phyloP scores from a whole-genome alignment of 2,797 vertebrate genomes.

The Helostoma temminkii region DNA sequence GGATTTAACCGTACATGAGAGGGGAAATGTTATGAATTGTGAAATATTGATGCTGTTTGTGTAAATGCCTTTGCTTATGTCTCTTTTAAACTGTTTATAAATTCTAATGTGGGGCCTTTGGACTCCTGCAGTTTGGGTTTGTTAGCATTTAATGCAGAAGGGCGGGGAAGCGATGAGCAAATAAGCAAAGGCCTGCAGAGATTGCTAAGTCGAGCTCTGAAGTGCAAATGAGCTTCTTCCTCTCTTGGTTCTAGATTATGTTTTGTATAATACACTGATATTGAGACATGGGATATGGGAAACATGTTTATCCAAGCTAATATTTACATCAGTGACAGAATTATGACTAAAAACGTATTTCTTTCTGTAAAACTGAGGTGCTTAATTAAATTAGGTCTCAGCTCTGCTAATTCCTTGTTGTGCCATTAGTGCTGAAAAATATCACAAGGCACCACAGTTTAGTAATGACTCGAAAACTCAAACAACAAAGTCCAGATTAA shows the following conservation, averaged over 20 bases:
- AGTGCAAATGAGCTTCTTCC: conserved; percentile 85
- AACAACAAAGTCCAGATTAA: conserved; percentile 57
- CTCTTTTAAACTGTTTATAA: conserved; percentile 84
- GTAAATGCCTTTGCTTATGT: conserved; percentile 79
- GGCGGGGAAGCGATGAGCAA: conserved; percentile 77
- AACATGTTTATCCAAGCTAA: conserved; percentile 75
- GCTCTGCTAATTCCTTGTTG: conserved; percentile 58
- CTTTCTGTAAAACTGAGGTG: conserved; percentile 41
- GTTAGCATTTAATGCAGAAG: conserved; percentile 80
- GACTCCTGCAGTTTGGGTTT: conserved; percentile 80
- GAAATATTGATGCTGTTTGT: conserved; percentile 89
- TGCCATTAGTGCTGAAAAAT: conserved; percentile 50
- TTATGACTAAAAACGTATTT: conserved; percentile 27
- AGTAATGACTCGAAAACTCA: conserved; percentile 69
- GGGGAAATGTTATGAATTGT: conserved; percentile 78
- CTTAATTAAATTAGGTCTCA: conserved; percentile 62
- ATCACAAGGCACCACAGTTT: conserved; percentile 38
- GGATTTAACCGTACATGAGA: conserved; percentile 77
- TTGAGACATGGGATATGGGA: conserved; percentile 56
- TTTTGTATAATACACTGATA: conserved; percentile 57
- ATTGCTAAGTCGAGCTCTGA: conserved; percentile 80
- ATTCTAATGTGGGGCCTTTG: conserved; percentile 81
- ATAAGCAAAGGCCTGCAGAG: conserved; percentile 84
- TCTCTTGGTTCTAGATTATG: conserved; percentile 57
- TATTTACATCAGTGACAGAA: conserved; percentile 60